These are phyloP conservation scores for Julus scanicus DNA, from an alignment of 2,888 invertebrate genomes.

Conservation along the genomic window DNA sequence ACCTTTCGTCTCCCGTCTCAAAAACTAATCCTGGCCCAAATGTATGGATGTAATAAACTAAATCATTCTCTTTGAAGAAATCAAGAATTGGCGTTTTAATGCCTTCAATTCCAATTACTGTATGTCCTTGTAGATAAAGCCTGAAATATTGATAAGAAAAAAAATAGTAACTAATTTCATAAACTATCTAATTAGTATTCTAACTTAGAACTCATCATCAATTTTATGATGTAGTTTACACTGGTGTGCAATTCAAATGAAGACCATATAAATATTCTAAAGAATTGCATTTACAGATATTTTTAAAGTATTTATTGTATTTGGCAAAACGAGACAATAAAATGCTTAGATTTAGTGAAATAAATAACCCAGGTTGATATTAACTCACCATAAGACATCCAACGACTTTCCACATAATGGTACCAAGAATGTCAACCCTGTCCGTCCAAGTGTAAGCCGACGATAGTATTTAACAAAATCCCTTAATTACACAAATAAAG, in stretches of 20 bases:
- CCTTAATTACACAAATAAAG: too few relatives aligned
- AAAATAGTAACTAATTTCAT: background rate
- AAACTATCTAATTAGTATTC: too few relatives aligned
- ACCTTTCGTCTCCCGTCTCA: conserved; percentile 59
- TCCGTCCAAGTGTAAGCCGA: background rate
- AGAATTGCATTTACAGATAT: too few relatives aligned
- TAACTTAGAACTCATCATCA: too few relatives aligned
- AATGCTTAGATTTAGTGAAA: too few relatives aligned
- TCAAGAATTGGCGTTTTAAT: conserved; percentile 60
- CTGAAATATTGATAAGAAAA: conserved; percentile 57
- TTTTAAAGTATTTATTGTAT: too few relatives aligned
- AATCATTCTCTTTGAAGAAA: conserved; percentile 60
- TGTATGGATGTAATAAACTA: conserved; percentile 59
- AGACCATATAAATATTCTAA: too few relatives aligned
- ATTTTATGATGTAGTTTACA: too few relatives aligned
- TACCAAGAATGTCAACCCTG: conserved; percentile 59
- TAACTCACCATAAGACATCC: conserved; percentile 61
- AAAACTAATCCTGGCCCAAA: conserved; percentile 49
- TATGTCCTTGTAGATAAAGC: conserved; percentile 61
- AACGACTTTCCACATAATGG: conserved; percentile 63
- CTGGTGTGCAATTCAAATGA: too few relatives aligned
- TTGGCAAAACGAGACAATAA: too few relatives aligned
- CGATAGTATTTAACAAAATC: background rate
- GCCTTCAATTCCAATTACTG: conserved; percentile 62
- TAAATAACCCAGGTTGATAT: background rate